A percentile compares a stretch with the other conserved stretches of the same genome.
These are phyloP conservation scores for Ispidina picta DNA, from an alignment of 2,797 vertebrate genomes.

Conservation along the genomic window DNA sequence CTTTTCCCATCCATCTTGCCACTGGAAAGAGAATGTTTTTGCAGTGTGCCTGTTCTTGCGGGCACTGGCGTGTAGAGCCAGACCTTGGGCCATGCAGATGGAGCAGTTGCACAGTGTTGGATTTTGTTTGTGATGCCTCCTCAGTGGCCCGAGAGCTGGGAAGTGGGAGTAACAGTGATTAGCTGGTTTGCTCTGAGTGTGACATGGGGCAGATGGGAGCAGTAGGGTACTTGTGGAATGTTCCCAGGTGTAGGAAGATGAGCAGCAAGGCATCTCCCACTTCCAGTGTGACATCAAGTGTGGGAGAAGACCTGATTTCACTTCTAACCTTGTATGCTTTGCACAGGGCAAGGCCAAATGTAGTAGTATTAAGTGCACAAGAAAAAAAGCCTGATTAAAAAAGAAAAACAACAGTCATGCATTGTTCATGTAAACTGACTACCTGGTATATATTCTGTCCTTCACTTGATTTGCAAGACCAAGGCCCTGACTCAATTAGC, in stretches of 20 bases:
- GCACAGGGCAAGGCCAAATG: background rate
- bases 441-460: background rate
- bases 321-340: background rate
- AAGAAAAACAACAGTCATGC: background rate
- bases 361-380: background rate
- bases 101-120: background rate
- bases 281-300: background rate
- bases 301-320: background rate
- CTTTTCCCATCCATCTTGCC: slow-evolving; percentile 47
- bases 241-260: background rate
- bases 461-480: background rate
- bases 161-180: background rate
- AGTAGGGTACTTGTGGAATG: rapidly evolving
- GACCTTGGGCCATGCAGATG: background rate
- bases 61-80: background rate
- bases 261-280: background rate
- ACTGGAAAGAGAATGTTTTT: slow-evolving; percentile 48
- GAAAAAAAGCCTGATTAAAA: background rate
- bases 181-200: background rate
- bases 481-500: background rate
- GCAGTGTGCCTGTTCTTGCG: slow-evolving; percentile 20
- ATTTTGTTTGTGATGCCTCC: background rate
- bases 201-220: background rate
- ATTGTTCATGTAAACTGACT: background rate
- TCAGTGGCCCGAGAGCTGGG: background rate